Evolutionary conservation across 2,797 vertebrate genomes (phyloP).

Genomic region (Chloroceryle amazona): DNA sequence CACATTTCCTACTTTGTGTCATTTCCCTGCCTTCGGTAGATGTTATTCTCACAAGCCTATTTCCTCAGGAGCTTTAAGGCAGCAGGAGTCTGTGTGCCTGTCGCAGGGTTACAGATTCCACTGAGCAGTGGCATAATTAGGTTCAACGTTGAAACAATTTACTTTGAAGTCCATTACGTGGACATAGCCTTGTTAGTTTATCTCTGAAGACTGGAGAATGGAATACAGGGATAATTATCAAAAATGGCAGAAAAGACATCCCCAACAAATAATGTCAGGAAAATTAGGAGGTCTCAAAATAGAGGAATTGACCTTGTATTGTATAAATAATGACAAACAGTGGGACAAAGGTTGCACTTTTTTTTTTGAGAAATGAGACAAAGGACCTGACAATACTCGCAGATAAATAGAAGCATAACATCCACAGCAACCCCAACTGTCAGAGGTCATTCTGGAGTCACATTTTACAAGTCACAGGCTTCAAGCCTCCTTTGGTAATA

Average conservation of each 20-base stretch:
- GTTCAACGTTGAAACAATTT: not conserved
- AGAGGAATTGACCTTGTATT: constrained; percentile 5
- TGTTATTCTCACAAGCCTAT: not conserved
- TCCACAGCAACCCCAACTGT: constrained; percentile 3
- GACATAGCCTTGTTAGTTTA: constrained; percentile 13
- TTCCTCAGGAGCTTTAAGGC: not conserved
- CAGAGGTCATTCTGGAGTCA: constrained; percentile 47
- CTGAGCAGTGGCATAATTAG: constrained; percentile 4
- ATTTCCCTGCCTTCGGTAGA: not conserved
- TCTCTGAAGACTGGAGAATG: constrained; percentile 2
- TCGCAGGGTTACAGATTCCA: not conserved
- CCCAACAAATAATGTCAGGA: constrained; percentile 19
- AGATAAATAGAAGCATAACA: constrained; percentile 48
- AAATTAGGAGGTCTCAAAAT: constrained; percentile 45
- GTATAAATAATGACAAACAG: constrained; percentile 54
- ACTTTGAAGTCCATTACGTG: constrained; percentile 34
- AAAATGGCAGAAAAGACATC: not conserved
- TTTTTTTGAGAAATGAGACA: constrained; percentile 60
- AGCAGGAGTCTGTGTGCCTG: not conserved
- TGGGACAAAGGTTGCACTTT: constrained; percentile 19
- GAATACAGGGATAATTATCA: constrained; percentile 36
- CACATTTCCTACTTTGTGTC: not conserved
- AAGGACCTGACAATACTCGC: constrained; percentile 35
- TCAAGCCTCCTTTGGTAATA: constrained; percentile 53
- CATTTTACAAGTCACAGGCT: constrained; percentile 45